Conservation (phyloP, 2,797 vertebrate genomes). For the Nyctalus aviator region DNA sequence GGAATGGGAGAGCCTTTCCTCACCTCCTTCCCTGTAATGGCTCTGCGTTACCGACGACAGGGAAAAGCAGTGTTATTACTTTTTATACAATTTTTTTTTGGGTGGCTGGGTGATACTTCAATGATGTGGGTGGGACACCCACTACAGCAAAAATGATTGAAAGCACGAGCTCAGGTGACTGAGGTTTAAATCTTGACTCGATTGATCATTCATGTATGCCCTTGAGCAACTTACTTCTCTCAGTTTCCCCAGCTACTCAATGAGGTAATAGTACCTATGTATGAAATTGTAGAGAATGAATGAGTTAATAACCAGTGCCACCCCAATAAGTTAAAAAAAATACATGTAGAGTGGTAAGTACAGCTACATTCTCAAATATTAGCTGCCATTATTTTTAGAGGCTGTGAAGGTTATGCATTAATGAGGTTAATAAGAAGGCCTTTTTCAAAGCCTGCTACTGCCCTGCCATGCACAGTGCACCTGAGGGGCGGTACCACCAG, state of each 20-base stretch:
- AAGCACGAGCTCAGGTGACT: neutral
- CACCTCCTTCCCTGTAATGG: neutral
- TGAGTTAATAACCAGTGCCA: neutral
- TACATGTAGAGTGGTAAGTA: neutral
- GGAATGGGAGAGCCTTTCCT: neutral
- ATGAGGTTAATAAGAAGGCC: neutral
- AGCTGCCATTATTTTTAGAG: neutral
- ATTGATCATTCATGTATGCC: neutral
- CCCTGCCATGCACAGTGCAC: fast-evolving
- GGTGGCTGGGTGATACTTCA: neutral
- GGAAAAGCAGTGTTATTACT: neutral
- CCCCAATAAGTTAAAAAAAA: neutral
- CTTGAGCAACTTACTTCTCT: neutral
- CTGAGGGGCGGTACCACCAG: neutral
- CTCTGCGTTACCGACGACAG: neutral
- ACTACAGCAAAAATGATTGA: neutral
- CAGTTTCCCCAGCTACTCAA: neutral
- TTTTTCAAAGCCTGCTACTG: neutral
- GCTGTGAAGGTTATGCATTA: neutral
- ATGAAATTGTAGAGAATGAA: neutral
- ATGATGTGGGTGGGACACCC: neutral
- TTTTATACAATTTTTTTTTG: neutral
- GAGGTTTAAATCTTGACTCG: neutral
- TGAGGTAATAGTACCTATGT: neutral
- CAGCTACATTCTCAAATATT: neutral